Evolutionary conservation across 2,797 vertebrate genomes (phyloP), one percentile per base, ranked within the genome.

Genomic region (Sebastes aleutianus): DNA sequence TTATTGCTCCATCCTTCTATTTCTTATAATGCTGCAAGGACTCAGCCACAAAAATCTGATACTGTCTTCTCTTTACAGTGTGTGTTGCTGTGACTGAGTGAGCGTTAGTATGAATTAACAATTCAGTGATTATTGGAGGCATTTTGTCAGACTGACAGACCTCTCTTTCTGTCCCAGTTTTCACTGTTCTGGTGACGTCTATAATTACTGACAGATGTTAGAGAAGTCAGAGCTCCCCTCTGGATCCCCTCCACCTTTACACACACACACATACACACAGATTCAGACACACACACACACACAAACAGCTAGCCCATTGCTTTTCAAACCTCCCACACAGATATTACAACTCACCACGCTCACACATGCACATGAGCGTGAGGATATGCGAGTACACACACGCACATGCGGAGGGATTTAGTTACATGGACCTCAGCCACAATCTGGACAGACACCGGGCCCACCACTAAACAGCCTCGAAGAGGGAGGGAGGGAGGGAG

Each of bases 281-380:
- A 53, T 63, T 11, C 56, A 64, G 59, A 39, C 36, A 39, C 13
- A 39, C 36, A 39, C 36, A 39, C 36, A 78, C 39, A 70, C n/a
- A 74, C 64, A 66, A 63, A 87, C 59, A 82, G 36, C 73, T 58
- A 80, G 73, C 81, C 80, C 77, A 70, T 68, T 90, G 81, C 86
- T 80, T 91, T 90, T 83, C 80, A 91, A 95, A 93, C 93, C 93
- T 94, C 94, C 94, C 94, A 95, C 92, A 85, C 91, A 92, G 91
- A 93, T 83, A 84, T 78, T 87, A 84, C 83, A 82, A 82, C 75
- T 69, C 71, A 70, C 61, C 61, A 72, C 74, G 64, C 77, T 74
- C 59, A 74, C 80, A 81, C 76, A 84, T 36, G 80, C 65, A 79
- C 85, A 70, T 26, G 32, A 58, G 63, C 10, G 22, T 47, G 57